Evolutionary conservation across 2,888 invertebrate species (phyloP), one percentile per base, ranked within the genome.

Genomic region (Trachelus stipa): DNA sequence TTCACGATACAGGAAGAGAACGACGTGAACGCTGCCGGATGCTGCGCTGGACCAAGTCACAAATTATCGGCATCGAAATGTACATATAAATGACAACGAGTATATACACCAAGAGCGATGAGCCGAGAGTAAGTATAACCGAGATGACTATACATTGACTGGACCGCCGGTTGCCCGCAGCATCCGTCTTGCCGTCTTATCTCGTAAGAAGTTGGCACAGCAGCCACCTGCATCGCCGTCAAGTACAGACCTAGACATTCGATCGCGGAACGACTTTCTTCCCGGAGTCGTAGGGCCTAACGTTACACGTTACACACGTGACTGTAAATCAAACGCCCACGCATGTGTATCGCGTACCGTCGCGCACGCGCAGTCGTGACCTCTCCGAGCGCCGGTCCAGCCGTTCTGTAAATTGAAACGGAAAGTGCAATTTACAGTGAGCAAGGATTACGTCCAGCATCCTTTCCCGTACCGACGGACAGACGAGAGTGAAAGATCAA

Each of bases 261-360:
- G 85, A 84, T 87, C 84, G 80, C 82, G 79, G 81, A 84, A 82
- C 84, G 84, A 85, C 84, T 85, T 85, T 85, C 84, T 85, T 85
- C 83, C 79, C 75, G 56, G 68, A 35, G 23, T 23, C 79, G 81
- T 79, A 81, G 79, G 80, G 82, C 78, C 82, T 79, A 81, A 85
- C 83, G 80, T 34, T 34, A 11, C 34, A 34, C 34, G 83, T 83
- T 83, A 79, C 77, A 80, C 82, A 80, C 82, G 82, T 78, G 80
- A 82, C 82, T 83, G 83, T 86, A 85, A 85, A 88, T 86, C 86
- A 85, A 85, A 81, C 86, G 82, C 82, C 83, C 79, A 83, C 82
- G 78, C 79, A 80, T 33, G 15, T 37, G 37, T 4, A 23, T 56
- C 23, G 9, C 56, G 6, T 9, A 56, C 23, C 23, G 0, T 15